These are phyloP conservation scores for Drosophila gaucha DNA, from an alignment of 2,888 invertebrate species.

Conservation along the genomic window DNA sequence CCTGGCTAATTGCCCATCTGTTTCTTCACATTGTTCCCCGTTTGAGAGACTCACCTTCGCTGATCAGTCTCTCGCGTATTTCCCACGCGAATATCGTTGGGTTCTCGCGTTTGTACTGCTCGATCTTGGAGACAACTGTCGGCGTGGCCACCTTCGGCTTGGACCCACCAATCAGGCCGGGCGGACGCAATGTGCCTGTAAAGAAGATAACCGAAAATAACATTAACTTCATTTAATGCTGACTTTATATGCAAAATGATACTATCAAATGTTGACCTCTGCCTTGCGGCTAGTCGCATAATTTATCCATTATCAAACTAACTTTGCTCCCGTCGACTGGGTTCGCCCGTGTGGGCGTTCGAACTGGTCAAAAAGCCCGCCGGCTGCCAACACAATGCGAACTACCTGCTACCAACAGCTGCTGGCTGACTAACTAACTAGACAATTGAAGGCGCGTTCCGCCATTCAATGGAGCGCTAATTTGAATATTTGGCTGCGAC, in stretches of 20 bases:
- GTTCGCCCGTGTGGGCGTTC: slow-evolving; percentile 64
- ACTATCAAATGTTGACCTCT: slow-evolving; percentile 22
- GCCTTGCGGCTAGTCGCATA: slow-evolving; percentile 51
- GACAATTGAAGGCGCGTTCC: slow-evolving; percentile 70
- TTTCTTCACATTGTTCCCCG: slow-evolving; percentile 37
- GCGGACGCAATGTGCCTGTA: slow-evolving; percentile 94
- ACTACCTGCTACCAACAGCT: slow-evolving; percentile 20
- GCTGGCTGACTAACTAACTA: slow-evolving; percentile 50
- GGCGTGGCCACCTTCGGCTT: slow-evolving; percentile 99
- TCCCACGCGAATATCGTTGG: slow-evolving; percentile 99
- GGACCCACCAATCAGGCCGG: slow-evolving; percentile 96
- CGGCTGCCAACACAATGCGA: slow-evolving; percentile 27
- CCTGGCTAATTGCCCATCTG: slow-evolving; percentile 6
- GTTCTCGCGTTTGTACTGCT: slow-evolving; percentile 98
- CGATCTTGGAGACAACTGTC: slow-evolving; percentile 98
- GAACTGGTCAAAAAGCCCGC: slow-evolving; percentile 66
- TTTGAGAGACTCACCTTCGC: slow-evolving; percentile 91
- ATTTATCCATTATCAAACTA: slow-evolving; percentile 68
- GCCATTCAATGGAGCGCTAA: slow-evolving; percentile 66
- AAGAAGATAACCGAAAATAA: neutral
- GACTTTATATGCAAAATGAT: slow-evolving; percentile 12
- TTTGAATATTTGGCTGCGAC: slow-evolving; percentile 74
- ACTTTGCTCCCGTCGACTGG: slow-evolving; percentile 22
- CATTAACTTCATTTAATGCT: slow-evolving; percentile 2
- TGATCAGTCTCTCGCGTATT: slow-evolving; percentile 97